Evolutionary conservation across 2,888 invertebrate species (phyloP).

Genomic region (Creontiades dilutus): DNA sequence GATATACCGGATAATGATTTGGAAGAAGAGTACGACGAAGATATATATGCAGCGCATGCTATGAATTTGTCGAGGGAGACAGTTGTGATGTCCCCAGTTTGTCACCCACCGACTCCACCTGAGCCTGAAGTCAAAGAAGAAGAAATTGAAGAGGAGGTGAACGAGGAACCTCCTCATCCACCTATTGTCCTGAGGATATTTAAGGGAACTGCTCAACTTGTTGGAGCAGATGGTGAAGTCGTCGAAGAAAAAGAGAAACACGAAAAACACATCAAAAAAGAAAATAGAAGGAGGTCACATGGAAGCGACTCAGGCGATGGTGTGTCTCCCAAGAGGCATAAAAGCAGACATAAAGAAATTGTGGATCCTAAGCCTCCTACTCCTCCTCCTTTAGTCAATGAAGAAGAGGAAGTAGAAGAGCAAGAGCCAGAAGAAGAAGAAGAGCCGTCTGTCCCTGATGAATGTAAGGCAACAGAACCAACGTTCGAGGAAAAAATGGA

Average conservation of each 20-base stretch:
- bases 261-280: constrained; percentile 70
- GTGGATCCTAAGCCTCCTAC: constrained; percentile 76
- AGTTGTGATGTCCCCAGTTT: constrained; percentile 51
- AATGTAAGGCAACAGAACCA: constrained; percentile 72
- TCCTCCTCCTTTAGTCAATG: constrained; percentile 77
- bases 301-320: constrained; percentile 74
- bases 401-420: constrained; percentile 73
- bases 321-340: constrained; percentile 75
- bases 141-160: constrained; percentile 37
- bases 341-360: constrained; percentile 77
- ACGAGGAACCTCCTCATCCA: constrained; percentile 80
- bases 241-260: constrained; percentile 60
- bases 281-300: constrained; percentile 74
- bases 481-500: constrained; percentile 76
- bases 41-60: constrained; percentile 77
- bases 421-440: constrained; percentile 76
- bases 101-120: constrained; percentile 64
- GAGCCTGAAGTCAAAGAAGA: constrained; percentile 30
- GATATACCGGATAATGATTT: constrained; percentile 78
- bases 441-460: constrained; percentile 67
- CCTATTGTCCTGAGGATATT: constrained; percentile 94
- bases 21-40: constrained; percentile 77
- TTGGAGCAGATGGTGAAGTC: constrained; percentile 74
- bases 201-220: constrained; percentile 81
- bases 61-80: constrained; percentile 74